Conservation (phyloP, 2,113 vertebrate species). For the Acrocephalus kingi region DNA sequence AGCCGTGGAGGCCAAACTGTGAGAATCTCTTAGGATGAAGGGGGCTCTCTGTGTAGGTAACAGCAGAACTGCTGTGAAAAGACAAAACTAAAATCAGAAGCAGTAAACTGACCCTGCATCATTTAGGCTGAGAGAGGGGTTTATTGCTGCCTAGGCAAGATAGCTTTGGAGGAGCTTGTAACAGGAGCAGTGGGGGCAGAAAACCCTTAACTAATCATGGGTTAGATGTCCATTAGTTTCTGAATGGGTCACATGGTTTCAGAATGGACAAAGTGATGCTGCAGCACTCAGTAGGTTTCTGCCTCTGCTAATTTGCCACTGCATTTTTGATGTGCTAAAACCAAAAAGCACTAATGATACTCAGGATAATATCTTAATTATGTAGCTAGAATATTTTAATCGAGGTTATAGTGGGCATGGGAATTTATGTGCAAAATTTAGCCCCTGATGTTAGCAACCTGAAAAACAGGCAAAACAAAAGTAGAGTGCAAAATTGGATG, state of each 20-base stretch:
- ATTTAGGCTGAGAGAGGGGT: background rate
- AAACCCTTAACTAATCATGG: background rate
- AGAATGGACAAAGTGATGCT: background rate
- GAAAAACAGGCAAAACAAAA: background rate
- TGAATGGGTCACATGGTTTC: background rate
- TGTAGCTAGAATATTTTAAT: background rate
- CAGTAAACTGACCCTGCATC: background rate
- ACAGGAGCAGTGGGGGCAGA: background rate
- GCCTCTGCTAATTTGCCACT: background rate
- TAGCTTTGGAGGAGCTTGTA: background rate
- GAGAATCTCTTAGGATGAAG: background rate
- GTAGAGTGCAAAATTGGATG: background rate
- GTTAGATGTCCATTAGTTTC: background rate
- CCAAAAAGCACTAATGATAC: background rate
- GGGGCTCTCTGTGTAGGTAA: fast-evolving
- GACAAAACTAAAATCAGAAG: background rate
- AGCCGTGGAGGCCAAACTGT: background rate
- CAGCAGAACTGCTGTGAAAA: background rate
- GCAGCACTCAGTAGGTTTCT: background rate
- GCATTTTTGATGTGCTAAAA: background rate
- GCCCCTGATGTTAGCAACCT: background rate
- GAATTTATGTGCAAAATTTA: background rate
- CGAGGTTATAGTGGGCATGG: background rate
- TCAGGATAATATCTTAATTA: background rate
- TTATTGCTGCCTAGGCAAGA: background rate